Conservation (phyloP, 2,888 invertebrate species). For the Pandemis corylana region DNA sequence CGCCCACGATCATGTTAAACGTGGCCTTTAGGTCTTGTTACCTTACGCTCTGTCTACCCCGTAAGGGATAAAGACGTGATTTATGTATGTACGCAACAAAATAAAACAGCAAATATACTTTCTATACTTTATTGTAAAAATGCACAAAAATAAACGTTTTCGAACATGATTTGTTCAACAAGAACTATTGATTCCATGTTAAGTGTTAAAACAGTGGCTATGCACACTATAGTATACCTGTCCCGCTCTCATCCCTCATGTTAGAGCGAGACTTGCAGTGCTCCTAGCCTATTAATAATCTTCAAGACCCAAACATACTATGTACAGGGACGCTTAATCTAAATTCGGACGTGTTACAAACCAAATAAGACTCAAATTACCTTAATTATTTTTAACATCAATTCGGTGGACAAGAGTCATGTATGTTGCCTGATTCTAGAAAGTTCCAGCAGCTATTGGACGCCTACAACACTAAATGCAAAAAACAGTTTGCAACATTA, state of each 20-base stretch:
- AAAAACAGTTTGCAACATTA: too few relatives aligned
- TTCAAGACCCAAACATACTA: conserved; percentile 28
- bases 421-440: background rate
- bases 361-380: conserved; percentile 4
- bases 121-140: conserved; percentile 50
- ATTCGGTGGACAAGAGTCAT: conserved; percentile 5
- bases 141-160: conserved; percentile 55
- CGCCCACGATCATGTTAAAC: too few relatives aligned
- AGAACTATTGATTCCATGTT: conserved; percentile 34
- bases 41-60: too few relatives aligned
- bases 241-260: background rate
- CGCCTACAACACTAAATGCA: background rate
- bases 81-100: background rate
- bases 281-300: conserved; percentile 10
- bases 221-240: background rate
- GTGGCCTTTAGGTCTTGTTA: too few relatives aligned
- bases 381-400: background rate
- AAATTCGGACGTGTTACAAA: conserved; percentile 27
- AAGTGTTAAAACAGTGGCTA: conserved; percentile 30
- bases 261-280: background rate
- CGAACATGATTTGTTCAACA: conserved; percentile 49
- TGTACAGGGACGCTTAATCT: conserved; percentile 33
- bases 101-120: conserved; percentile 26
- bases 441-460: background rate
- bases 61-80: too few relatives aligned